Base-by-base conservation (phyloP, 2,113 vertebrate genomes). In the Phodopus roborovskii region DNA sequence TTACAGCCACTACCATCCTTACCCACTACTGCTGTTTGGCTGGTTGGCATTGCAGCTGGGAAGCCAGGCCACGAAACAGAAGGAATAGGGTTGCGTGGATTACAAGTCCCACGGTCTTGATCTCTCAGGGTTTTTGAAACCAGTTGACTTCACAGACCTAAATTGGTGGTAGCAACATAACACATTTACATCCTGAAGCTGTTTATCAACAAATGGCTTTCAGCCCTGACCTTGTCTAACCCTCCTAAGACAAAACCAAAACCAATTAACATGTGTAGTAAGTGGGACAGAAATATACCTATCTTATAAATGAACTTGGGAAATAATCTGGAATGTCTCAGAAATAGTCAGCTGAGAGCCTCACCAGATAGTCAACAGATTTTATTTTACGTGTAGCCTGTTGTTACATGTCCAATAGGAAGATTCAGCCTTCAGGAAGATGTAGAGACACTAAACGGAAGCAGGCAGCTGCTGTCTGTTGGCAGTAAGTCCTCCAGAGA, bases 221-320 rank as follows among this genome's bases (percentile, higher is more conserved):
- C 74, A 90, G 89, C 42, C 89, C 83, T 94, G 91, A 94, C 56
- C 77, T 94, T 94, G 88, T 92, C 53, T 88, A 81, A 15, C 96
- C 79, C 84, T 92, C n/a, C 89, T 81, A 60, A 96, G 90, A 94
- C 45, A 91, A 92, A 95, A 84, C 17, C 56, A 87, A 95, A 96
- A 97, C 22, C 88, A 95, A 96, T 70, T 96, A 96, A 88, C 60
- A 83, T 56, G 26, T 24, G 53, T 48, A 88, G 78, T 82, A 88
- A 95, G 58, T 74, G 62, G 36, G 92, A 50, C 77, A 58, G 84
- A 86, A 96, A 88, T 71, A 81, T 7, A 95, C 82, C 33, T 36
- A 45, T 92, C 85, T 96, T 96, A 5, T 93, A 96, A 90, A 93
- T 94, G 95, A 97, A 92, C 71, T 90, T 97, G 77, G 90, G 86